Evolutionary conservation across 30 jellyfish, hydroid and myxozoan species (phyloP).

Genomic region (Hydra vulgaris): DNA sequence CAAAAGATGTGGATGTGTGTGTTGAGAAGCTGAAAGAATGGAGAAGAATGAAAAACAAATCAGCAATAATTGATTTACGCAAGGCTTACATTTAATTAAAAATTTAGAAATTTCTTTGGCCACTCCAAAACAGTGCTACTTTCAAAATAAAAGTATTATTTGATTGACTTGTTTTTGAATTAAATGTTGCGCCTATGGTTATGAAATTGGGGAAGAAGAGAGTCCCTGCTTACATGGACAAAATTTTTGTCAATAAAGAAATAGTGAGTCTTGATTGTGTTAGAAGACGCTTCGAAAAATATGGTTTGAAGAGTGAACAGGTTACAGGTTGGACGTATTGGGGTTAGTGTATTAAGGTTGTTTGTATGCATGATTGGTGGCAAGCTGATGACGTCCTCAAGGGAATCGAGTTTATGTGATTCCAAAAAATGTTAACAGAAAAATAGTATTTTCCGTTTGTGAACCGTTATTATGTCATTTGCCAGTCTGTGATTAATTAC

Average conservation of each 20-base stretch:
- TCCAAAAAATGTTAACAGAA: background rate
- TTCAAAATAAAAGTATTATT: background rate
- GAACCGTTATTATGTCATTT: background rate
- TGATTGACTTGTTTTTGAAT: background rate
- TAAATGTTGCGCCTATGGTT: background rate
- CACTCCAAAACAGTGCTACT: background rate
- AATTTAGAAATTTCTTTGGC: background rate
- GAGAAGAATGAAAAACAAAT: background rate
- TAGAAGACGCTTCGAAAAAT: background rate
- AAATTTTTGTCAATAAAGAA: background rate
- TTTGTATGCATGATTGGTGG: background rate
- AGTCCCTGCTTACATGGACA: background rate
- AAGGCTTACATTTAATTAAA: background rate
- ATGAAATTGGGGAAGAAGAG: background rate
- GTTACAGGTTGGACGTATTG: background rate
- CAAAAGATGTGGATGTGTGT: background rate
- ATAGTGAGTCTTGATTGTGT: background rate
- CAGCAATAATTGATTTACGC: background rate
- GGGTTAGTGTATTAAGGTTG: background rate
- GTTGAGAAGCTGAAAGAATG: background rate
- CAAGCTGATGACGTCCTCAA: background rate
- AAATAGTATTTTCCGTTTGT: background rate
- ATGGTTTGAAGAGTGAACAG: background rate
- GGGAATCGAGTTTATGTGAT: background rate
- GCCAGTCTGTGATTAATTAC: background rate